Percentiles rank a stretch among this genome's conserved stretches.
Conservation (phyloP, 2,797 vertebrate genomes). For the Margarornis squamiger region DNA sequence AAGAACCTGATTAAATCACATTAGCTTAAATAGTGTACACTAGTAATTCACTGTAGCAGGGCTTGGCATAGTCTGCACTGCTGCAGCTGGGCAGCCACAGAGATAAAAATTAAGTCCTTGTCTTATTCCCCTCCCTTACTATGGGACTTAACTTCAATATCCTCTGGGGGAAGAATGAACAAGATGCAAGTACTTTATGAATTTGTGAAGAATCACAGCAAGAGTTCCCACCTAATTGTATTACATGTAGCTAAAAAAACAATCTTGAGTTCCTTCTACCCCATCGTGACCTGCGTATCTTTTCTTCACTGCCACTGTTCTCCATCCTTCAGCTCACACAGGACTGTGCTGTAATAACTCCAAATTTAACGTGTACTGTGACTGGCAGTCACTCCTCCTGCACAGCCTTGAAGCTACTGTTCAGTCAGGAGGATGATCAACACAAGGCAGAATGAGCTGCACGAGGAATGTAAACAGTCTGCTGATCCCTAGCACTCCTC, state of each 20-base stretch:
- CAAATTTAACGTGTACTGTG: background rate
- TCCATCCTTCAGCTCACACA: background rate
- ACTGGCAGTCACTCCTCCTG: background rate
- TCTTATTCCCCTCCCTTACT: background rate
- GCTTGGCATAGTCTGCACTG: background rate
- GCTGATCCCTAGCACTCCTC: background rate
- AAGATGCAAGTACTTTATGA: background rate
- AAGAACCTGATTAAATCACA: conserved; percentile 10
- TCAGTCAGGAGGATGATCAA: background rate
- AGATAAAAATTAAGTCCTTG: background rate
- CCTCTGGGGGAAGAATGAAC: background rate
- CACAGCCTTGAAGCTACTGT: background rate
- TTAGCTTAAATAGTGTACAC: background rate
- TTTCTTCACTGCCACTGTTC: background rate
- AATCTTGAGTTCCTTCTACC: background rate
- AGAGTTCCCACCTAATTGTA: background rate
- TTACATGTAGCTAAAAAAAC: background rate
- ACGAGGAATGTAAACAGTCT: conserved; percentile 13
- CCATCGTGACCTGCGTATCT: background rate
- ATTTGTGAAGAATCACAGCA: background rate
- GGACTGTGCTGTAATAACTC: background rate
- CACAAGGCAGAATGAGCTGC: background rate
- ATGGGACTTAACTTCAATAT: background rate
- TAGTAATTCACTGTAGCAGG: background rate
- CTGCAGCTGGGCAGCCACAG: background rate